A percentile compares a stretch with the other conserved stretches of the same genome.
Evolutionary conservation across 35 echinoderm and acorn worm genomes (phyloP).

Genomic region (Eucidaris tribuloides): DNA sequence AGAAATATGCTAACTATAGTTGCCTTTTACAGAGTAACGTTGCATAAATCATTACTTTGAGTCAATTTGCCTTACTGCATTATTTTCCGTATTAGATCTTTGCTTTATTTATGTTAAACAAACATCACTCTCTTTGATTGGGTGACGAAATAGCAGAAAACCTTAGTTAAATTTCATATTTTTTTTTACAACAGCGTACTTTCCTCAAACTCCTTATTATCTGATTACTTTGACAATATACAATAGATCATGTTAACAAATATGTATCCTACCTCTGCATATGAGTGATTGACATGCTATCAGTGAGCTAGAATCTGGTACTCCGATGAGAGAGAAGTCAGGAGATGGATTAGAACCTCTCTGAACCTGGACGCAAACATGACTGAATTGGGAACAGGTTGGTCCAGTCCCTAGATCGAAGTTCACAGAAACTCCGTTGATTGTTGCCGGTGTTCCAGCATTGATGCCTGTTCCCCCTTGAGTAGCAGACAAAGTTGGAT

Average conservation of each 20-base stretch:
- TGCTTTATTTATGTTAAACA: no score
- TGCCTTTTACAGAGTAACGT: no score
- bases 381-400: background rate
- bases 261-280: conserved; percentile 5
- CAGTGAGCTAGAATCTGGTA: background rate
- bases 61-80: no score
- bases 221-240: background rate
- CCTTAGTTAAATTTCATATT: background rate
- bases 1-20: no score
- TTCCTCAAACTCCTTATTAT: background rate
- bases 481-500: background rate
- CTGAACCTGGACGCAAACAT: background rate
- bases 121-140: no score
- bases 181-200: background rate
- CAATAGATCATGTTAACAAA: background rate
- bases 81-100: no score
- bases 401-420: background rate
- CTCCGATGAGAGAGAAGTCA: background rate
- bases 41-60: no score
- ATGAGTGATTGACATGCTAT: background rate
- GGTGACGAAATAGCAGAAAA: background rate
- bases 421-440: background rate
- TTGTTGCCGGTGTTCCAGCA: background rate
- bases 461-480: background rate
- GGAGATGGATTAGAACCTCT: background rate